phyloP scores from a whole-genome alignment of 2,888 invertebrate species.

The Amaurobius ferox region DNA sequence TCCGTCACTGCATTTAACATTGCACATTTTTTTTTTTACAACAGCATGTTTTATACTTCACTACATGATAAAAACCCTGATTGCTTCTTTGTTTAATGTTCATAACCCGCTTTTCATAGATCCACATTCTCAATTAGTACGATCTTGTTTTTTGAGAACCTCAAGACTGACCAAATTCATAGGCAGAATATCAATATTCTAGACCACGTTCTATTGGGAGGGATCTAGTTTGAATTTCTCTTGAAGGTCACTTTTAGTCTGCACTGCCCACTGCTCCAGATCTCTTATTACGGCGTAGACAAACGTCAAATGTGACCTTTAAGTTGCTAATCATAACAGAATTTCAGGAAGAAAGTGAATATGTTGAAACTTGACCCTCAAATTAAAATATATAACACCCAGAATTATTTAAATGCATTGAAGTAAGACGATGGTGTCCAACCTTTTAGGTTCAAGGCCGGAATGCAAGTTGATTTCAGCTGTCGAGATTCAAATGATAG shows the following conservation, averaged over 20 bases:
- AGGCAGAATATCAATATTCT: slow-evolving; percentile 13
- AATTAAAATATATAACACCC: not conserved
- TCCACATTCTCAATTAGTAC: not conserved
- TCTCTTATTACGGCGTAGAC: not conserved
- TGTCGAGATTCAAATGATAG: too few species aligned
- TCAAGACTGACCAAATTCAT: not conserved
- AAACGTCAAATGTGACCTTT: not conserved
- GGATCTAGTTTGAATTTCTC: slow-evolving; percentile 23
- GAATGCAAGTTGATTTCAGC: too few species aligned
- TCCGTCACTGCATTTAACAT: too few species aligned
- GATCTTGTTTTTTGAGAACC: not conserved
- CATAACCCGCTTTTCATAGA: not conserved
- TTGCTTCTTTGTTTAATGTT: too few species aligned
- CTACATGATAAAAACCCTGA: too few species aligned
- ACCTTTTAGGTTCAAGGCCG: too few species aligned
- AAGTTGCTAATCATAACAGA: not conserved
- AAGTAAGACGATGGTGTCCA: too few species aligned
- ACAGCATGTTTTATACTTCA: too few species aligned
- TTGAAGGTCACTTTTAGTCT: slow-evolving; percentile 27
- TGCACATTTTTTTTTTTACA: too few species aligned
- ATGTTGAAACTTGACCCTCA: not conserved
- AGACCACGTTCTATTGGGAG: not conserved
- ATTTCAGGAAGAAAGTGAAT: not conserved
- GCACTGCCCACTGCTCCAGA: slow-evolving; percentile 11
- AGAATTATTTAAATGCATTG: too few species aligned